phyloP scores from a whole-genome alignment of 2,797 vertebrate species.

The Pangasius krempfi region DNA sequence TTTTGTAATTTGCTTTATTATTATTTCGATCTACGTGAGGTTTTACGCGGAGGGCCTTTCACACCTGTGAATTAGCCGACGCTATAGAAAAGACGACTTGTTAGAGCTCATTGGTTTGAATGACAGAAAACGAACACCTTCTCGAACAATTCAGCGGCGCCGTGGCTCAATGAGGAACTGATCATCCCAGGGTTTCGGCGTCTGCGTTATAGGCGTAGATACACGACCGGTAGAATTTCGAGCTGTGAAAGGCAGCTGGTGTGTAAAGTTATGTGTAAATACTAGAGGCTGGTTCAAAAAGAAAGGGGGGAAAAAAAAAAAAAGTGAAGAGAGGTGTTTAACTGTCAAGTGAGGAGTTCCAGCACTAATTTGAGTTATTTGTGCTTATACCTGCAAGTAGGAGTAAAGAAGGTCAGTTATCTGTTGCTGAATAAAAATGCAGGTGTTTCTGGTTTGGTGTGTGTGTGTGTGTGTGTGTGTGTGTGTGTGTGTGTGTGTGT shows the following conservation, averaged over 20 bases:
- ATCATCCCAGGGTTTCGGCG: background rate
- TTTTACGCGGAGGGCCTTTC: background rate
- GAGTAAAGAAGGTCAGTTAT: background rate
- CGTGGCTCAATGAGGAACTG: background rate
- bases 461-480: background rate
- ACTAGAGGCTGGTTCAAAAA: background rate
- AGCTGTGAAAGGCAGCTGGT: background rate
- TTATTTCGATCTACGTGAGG: too few species aligned
- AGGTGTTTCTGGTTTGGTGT: background rate
- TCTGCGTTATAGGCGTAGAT: background rate
- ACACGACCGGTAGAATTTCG: background rate
- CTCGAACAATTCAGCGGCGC: background rate
- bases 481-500: conserved; percentile 46
- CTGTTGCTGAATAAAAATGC: background rate
- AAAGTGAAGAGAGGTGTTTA: background rate
- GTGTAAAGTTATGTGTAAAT: background rate
- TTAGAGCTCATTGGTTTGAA: background rate
- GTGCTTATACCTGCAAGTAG: background rate
- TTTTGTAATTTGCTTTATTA: background rate
- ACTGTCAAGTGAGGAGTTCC: background rate
- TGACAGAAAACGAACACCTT: background rate
- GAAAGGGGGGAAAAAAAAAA: background rate
- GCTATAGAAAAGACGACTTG: background rate
- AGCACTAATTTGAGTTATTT: background rate
- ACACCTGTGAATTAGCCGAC: background rate